These are phyloP conservation scores for Portunus trituberculatus DNA, from an alignment of 1,140 invertebrate species.

Conservation along the genomic window DNA sequence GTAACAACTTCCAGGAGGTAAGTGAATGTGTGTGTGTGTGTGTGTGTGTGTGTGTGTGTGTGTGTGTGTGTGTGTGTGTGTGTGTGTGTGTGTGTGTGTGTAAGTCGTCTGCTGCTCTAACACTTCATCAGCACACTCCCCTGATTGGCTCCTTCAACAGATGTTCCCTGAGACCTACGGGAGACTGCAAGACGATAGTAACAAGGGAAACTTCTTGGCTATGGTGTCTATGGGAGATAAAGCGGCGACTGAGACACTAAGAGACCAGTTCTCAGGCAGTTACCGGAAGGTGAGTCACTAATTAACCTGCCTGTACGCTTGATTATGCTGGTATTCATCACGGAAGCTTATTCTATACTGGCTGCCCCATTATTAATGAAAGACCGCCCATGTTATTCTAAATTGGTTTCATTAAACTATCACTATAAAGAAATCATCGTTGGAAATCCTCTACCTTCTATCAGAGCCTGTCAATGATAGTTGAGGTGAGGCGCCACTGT, in stretches of 20 bases:
- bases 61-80: background rate
- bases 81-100: background rate
- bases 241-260: background rate
- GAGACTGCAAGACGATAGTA: background rate
- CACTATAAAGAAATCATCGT: too few species aligned
- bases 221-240: slow-evolving; percentile 14
- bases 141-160: background rate
- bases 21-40: background rate
- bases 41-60: background rate
- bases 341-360: background rate
- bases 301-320: background rate
- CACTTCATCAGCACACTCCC: background rate
- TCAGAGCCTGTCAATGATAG: too few species aligned
- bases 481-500: too few species aligned
- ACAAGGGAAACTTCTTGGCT: slow-evolving; percentile 53
- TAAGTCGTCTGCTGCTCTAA: background rate
- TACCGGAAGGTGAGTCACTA: slow-evolving; percentile 47
- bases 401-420: too few species aligned
- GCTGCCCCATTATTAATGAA: background rate
- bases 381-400: background rate
- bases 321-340: background rate
- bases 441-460: too few species aligned
- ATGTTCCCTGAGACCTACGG: slow-evolving; percentile 56
- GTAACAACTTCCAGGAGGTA: slow-evolving; percentile 42
- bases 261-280: slow-evolving; percentile 51